phyloP scores from a whole-genome alignment of 2,888 invertebrate genomes.

The Andrena bucephala region DNA sequence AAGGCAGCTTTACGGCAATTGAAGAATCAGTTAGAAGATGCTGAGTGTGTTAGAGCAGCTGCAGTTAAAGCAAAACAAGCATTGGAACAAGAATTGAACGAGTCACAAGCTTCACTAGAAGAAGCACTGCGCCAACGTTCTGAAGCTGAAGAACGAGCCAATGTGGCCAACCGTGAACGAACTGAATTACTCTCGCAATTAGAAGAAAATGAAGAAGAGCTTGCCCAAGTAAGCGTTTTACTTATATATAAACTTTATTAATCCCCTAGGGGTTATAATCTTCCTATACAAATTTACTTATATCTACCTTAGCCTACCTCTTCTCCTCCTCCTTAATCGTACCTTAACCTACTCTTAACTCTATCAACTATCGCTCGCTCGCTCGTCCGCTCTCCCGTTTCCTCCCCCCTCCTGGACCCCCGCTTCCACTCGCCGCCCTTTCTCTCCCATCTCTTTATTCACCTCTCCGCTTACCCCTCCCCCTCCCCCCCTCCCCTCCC shows the following conservation, averaged over 20 bases:
- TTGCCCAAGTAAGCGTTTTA: slow-evolving; percentile 88
- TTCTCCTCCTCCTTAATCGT: too few species aligned
- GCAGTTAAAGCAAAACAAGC: slow-evolving; percentile 95
- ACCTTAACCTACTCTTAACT: too few species aligned
- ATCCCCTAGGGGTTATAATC: too few species aligned
- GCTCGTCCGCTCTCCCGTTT: too few species aligned
- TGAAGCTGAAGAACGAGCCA: slow-evolving; percentile 93
- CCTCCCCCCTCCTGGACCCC: too few species aligned
- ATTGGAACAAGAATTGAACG: slow-evolving; percentile 94
- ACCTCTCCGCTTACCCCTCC: too few species aligned
- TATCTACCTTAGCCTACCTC: too few species aligned
- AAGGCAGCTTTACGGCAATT: slow-evolving; percentile 87
- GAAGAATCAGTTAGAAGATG: slow-evolving; percentile 92
- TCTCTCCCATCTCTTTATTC: too few species aligned
- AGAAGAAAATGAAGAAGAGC: slow-evolving; percentile 97
- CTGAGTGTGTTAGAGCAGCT: slow-evolving; percentile 93
- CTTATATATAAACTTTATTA: neutral
- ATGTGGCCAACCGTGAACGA: slow-evolving; percentile 91
- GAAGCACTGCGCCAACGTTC: slow-evolving; percentile 90
- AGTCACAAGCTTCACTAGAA: slow-evolving; percentile 93
- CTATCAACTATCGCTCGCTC: too few species aligned
- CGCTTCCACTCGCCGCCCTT: too few species aligned
- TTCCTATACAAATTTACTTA: too few species aligned
- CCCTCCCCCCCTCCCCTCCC: too few species aligned
- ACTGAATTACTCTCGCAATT: slow-evolving; percentile 93